Percentiles rank a stretch among this genome's conserved stretches.
Conservation (phyloP, 2,888 invertebrate species). For the Lamellibrachia columna region DNA sequence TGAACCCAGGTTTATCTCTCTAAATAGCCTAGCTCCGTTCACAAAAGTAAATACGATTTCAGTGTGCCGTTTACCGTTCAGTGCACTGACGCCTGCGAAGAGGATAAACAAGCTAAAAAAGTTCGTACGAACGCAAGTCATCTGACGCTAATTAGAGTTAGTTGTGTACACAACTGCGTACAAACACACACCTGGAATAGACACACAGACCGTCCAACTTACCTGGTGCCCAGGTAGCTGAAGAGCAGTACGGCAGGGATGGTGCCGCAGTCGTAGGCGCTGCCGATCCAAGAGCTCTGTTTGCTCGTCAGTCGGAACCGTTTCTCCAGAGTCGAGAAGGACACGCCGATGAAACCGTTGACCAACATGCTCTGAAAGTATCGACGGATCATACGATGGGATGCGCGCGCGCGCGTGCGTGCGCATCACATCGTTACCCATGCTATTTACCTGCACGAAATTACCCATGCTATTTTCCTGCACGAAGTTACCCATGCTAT, state of each 20-base stretch:
- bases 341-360: constrained; percentile 45
- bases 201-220: background rate
- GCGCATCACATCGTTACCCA: no score
- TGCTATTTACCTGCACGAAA: no score
- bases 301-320: constrained; percentile 58
- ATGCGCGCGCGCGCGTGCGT: background rate
- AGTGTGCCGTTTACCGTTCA: background rate
- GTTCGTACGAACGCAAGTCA: background rate
- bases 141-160: no score
- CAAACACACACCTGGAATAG: background rate
- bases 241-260: constrained; percentile 54
- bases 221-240: constrained; percentile 39
- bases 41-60: background rate
- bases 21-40: background rate
- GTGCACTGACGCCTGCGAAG: background rate
- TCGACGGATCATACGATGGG: background rate
- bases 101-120: background rate
- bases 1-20: background rate
- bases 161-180: no score
- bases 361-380: constrained; percentile 30
- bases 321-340: constrained; percentile 58
- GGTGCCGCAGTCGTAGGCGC: constrained; percentile 60
- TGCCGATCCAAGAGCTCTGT: constrained; percentile 58
- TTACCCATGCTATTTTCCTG: no score
- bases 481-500: no score